A percentile compares a stretch with the other conserved stretches of the same genome.
Conservation (phyloP, 2,113 vertebrate genomes). For the Archilochus colubris region DNA sequence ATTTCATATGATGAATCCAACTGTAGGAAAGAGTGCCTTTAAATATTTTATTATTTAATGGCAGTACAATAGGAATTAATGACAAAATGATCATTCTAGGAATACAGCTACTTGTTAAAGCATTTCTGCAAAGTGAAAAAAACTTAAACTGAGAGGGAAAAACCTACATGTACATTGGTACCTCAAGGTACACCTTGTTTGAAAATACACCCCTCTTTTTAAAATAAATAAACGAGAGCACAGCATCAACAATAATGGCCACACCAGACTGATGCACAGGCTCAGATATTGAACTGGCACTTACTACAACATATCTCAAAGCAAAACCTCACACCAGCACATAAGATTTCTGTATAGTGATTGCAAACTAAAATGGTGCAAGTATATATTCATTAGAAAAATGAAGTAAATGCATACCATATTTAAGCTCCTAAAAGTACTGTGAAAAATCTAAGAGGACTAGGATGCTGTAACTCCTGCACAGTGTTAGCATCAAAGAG, state of each 20-base stretch:
- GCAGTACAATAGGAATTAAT: background rate
- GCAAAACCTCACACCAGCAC: background rate
- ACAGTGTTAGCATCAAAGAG: background rate
- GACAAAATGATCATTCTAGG: background rate
- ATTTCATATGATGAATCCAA: background rate
- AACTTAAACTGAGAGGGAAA: background rate
- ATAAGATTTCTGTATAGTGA: background rate
- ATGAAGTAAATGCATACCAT: background rate
- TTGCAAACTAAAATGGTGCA: background rate
- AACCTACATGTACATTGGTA: background rate
- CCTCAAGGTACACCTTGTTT: background rate
- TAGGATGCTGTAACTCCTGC: background rate
- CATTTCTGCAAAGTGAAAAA: background rate
- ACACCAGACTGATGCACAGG: background rate
- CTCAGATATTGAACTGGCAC: background rate
- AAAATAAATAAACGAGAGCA: background rate
- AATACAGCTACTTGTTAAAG: background rate
- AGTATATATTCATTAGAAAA: background rate
- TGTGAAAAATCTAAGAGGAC: background rate
- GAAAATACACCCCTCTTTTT: background rate
- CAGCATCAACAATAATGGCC: background rate
- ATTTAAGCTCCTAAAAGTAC: background rate
- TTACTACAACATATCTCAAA: background rate
- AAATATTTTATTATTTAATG: slow-evolving; percentile 29
- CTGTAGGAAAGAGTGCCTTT: background rate